phyloP scores from a whole-genome alignment of 2,113 vertebrate species.

The Corydoras sp. region DNA sequence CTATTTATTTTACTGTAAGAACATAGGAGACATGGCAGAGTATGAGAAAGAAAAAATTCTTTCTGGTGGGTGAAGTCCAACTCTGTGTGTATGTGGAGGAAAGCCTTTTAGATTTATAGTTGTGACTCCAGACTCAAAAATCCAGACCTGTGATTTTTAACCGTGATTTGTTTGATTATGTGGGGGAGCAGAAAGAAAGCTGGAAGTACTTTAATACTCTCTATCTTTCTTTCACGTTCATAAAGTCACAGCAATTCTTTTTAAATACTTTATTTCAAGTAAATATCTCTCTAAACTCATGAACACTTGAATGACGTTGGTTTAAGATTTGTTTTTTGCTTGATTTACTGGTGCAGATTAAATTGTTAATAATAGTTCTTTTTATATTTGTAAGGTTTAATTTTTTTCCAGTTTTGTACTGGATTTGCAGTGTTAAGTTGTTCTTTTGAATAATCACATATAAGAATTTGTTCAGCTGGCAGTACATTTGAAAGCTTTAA shows the following conservation, averaged over 20 bases:
- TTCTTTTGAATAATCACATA: too few species aligned
- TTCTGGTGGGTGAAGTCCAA: conserved; percentile 38
- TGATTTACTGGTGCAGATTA: too few species aligned
- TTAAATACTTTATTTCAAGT: not conserved
- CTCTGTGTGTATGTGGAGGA: conserved; percentile 20
- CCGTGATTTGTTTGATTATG: conserved; percentile 52
- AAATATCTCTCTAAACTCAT: not conserved
- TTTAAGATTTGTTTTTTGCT: too few species aligned
- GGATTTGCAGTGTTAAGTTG: too few species aligned
- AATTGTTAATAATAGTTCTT: too few species aligned
- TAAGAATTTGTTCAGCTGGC: too few species aligned
- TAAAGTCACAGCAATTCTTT: conserved; percentile 5
- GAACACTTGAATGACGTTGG: too few species aligned
- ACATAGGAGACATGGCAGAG: conserved; percentile 27
- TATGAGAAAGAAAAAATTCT: conserved; percentile 32
- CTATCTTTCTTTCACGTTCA: conserved; percentile 12
- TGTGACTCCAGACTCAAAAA: conserved; percentile 33
- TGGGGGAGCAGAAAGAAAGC: conserved; percentile 34
- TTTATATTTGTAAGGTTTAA: too few species aligned
- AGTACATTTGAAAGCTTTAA: too few species aligned
- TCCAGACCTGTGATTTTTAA: conserved; percentile 38
- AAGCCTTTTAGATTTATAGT: conserved; percentile 40
- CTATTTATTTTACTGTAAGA: conserved; percentile 64
- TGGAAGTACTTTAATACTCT: conserved; percentile 42
- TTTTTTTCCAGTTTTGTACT: too few species aligned